Base-by-base conservation (phyloP, 2,797 vertebrate species). In the Anabas testudineus region DNA sequence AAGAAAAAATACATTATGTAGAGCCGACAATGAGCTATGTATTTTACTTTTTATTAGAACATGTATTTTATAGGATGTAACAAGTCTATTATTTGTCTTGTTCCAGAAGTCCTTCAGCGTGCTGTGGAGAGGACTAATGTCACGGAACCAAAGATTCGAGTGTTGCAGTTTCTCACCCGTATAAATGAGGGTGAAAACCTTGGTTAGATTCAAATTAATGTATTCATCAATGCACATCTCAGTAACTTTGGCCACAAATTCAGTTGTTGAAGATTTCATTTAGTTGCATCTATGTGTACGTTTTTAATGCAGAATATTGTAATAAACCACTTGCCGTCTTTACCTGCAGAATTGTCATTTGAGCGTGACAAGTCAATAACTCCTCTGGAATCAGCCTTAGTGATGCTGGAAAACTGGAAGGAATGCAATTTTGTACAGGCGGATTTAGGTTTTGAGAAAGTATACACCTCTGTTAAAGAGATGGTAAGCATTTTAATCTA, bases 341-440 rank as follows among this genome's bases (percentile, higher is more conserved):
- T 48, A 0, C 30, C 47, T 46, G 4, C 80, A 95, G 93, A 86
- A 1, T 0, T 70, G 6, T n/a, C 7, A 0, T 92, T 91, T 82
- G 87, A 88, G 0, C 1, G 64, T 0, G 76, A 94, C 26, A 24
- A 63, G 1, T 47, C 78, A 0, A 0, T 74, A 13, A 78, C 78
- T 36, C 91, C 93, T 16, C 78, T 95, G 63, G 93, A 95, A 60
- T 92, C 91, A 0, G 93, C 93, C 4, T 48, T 94, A n/a, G 4
- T 1, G 0, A 49, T 92, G 4, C 74, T 95, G 34, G 84, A 90
- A 46, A 10, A 1, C 0, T 67, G 16, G 2, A 1, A 71, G 18
- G 68, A 85, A 30, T 61, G 52, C 24, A 45, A 5, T 7, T 15
- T 93, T 28, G 26, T 77, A 6, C 80, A 71, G 42, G 28, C 68